phyloP scores from a whole-genome alignment of 2,113 vertebrate genomes.

The Pelvicachromis taeniatus region DNA sequence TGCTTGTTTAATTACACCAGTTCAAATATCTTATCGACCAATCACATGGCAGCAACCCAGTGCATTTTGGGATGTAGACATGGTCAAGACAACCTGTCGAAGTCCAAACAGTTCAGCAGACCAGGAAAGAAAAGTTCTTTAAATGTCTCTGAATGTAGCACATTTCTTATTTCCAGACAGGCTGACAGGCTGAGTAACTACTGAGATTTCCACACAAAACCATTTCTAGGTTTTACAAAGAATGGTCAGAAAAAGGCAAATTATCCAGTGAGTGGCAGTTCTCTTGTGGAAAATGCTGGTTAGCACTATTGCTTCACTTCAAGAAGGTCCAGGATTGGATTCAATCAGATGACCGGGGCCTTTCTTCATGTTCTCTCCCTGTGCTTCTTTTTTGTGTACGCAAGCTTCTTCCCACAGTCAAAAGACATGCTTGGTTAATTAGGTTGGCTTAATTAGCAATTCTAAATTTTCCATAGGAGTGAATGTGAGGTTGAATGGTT shows the following conservation, averaged over 20 bases:
- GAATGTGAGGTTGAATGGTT: too few relatives aligned
- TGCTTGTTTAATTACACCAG: background rate
- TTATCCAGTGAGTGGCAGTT: background rate
- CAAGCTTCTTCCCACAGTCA: too few relatives aligned
- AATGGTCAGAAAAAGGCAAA: background rate
- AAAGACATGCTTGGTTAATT: too few relatives aligned
- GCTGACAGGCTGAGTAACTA: background rate
- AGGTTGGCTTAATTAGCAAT: too few relatives aligned
- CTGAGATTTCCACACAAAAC: background rate
- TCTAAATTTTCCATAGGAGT: too few relatives aligned
- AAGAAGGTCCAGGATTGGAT: background rate
- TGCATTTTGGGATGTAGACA: background rate
- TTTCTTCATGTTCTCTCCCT: too few relatives aligned
- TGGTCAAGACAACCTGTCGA: background rate
- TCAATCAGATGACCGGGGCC: background rate
- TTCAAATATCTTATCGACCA: background rate
- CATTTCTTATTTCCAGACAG: background rate
- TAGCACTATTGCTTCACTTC: background rate
- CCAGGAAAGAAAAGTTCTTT: background rate
- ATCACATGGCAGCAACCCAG: background rate
- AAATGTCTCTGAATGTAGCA: background rate
- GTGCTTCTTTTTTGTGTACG: too few relatives aligned
- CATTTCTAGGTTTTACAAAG: background rate
- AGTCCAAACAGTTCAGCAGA: background rate
- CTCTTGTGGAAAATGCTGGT: background rate